Percentiles rank a stretch among this genome's conserved stretches.
Conservation (phyloP, 2,113 vertebrate genomes). For the Baryphthengus martii region DNA sequence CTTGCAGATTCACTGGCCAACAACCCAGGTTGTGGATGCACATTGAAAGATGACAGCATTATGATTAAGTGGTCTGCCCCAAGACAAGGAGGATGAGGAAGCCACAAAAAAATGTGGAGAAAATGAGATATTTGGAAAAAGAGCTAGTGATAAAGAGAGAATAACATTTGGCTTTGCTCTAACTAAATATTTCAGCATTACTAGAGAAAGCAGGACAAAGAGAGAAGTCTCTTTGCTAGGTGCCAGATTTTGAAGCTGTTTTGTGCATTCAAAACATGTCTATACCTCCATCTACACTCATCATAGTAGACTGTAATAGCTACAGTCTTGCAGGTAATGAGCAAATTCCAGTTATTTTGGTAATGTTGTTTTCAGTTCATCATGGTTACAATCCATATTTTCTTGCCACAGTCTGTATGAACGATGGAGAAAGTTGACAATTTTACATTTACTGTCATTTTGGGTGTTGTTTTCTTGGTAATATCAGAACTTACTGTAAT, state of each 20-base stretch:
- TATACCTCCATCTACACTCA: neutral
- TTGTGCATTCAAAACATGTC: neutral
- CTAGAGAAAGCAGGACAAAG: neutral
- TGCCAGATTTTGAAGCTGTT: neutral
- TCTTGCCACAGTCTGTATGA: neutral
- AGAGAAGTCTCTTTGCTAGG: neutral
- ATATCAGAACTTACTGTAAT: neutral
- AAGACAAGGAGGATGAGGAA: neutral
- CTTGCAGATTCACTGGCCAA: neutral
- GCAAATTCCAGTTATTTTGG: conserved; percentile 45
- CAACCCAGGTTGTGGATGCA: neutral
- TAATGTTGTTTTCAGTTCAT: conserved; percentile 29
- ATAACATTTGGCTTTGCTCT: neutral
- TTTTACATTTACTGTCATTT: conserved; percentile 2
- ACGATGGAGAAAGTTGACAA: neutral
- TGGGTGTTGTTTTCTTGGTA: neutral
- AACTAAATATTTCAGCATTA: neutral
- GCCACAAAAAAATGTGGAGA: neutral
- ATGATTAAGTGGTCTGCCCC: neutral
- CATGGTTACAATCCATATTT: neutral
- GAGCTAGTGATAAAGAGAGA: neutral
- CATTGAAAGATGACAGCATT: neutral
- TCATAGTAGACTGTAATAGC: neutral
- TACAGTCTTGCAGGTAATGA: neutral
- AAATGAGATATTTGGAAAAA: neutral